Evolutionary conservation across 2,797 vertebrate species (phyloP).

Genomic region (Betta splendens): DNA sequence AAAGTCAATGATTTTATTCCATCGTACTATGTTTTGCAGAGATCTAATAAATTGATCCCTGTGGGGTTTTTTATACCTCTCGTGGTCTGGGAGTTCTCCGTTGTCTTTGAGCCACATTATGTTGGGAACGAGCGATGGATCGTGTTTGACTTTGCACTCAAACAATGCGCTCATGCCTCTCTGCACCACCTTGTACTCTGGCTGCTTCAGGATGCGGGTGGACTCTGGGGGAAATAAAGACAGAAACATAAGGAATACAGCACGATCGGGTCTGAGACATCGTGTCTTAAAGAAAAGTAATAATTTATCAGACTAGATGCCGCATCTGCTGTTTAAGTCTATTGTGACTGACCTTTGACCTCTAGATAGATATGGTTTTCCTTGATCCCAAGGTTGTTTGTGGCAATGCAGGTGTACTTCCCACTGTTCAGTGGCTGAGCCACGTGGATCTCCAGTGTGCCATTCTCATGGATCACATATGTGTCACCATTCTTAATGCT

Average conservation of each 20-base stretch:
- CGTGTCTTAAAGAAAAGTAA: background rate
- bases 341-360: conserved; percentile 88
- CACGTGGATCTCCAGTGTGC: conserved; percentile 91
- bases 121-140: conserved; percentile 84
- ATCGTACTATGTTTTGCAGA: background rate
- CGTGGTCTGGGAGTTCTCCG: conserved; percentile 84
- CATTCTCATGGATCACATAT: conserved; percentile 91
- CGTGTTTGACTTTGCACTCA: conserved; percentile 94
- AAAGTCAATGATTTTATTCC: background rate
- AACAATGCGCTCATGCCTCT: conserved; percentile 86
- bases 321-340: background rate
- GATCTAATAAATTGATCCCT: background rate
- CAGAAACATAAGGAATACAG: background rate
- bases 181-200: conserved; percentile 89
- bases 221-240: conserved; percentile 81
- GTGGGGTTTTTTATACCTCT: conserved; percentile 77
- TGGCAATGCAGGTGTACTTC: conserved; percentile 92
- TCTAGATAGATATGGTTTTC: conserved; percentile 92
- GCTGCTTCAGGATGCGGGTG: conserved; percentile 92
- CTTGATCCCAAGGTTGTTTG: conserved; percentile 89
- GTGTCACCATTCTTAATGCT: conserved; percentile 84
- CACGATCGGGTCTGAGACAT: background rate
- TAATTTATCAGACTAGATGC: background rate
- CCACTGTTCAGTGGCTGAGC: conserved; percentile 87
- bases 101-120: conserved; percentile 91